phyloP scores from a whole-genome alignment of 2,888 invertebrate genomes.

The Synanthedon vespiformis region DNA sequence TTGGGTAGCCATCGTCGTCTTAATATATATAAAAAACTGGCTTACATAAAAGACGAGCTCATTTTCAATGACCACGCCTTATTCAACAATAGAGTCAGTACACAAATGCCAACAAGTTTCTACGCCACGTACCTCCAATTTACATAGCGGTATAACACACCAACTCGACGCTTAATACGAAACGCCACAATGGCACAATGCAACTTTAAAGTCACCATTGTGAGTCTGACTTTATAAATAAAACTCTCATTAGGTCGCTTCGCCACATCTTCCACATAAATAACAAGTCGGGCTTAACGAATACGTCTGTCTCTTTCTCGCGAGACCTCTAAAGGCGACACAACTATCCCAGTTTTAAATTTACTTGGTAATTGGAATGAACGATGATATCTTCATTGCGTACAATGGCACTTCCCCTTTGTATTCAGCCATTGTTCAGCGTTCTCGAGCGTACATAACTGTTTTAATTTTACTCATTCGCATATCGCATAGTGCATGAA shows the following conservation, averaged over 20 bases:
- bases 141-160: constrained; percentile 58
- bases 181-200: constrained; percentile 64
- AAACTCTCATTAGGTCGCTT: constrained; percentile 58
- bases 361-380: constrained; percentile 20
- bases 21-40: too few relatives aligned
- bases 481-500: too few relatives aligned
- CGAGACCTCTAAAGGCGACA: constrained; percentile 18
- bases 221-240: constrained; percentile 58
- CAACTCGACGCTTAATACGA: constrained; percentile 55
- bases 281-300: constrained; percentile 34
- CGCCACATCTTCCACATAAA: constrained; percentile 51
- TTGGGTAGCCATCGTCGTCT: too few relatives aligned
- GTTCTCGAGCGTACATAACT: too few relatives aligned
- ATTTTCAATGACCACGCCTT: too few relatives aligned
- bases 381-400: constrained; percentile 2
- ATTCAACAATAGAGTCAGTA: too few relatives aligned
- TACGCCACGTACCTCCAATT: constrained; percentile 48
- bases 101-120: too few relatives aligned
- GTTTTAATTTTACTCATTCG: too few relatives aligned
- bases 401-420: not conserved
- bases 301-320: constrained; percentile 24
- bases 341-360: constrained; percentile 18
- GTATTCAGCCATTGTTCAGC: not conserved
- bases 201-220: constrained; percentile 56
- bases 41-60: too few relatives aligned